Base-by-base conservation (phyloP, 2,888 invertebrate species). In the Napeogenes inachia region DNA sequence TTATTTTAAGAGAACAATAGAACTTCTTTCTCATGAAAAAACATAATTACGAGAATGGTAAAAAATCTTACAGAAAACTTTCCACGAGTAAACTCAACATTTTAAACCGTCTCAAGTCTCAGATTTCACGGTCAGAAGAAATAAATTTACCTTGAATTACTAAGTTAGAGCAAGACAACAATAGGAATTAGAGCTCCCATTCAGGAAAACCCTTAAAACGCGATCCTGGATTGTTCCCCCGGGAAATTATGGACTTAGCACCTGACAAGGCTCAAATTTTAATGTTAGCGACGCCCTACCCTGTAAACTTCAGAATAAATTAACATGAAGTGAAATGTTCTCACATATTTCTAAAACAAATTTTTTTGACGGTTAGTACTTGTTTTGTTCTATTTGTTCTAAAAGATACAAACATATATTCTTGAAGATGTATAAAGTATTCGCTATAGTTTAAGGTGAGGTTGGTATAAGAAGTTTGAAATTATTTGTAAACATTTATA, bases 181-280 rank as follows among this genome's bases (percentile, higher is more conserved):
- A 75, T 75, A 75, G 79, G 84, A 88, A 88, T 89, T 89, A 86
- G 84, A 82, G 78, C 76, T 82, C 73, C 78, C 78, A 83, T 86
- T 86, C 84, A 83, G 81, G 80, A 79, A 84, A 82, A 85, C 87
- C 89, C 87, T 89, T 88, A 87, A 89, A 89, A 87, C 80, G 81
- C 80, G 77, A 84, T 87, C 78, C 84, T 73, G 80, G 77, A 89
- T 89, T 81, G 87, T 82, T 79, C 89, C 84, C 88, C 45, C 46
- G 90, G 89, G 90, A 90, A 90, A 90, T 90, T 89, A 90, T 87
- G 88, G 87, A 87, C 89, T 90, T 89, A 88, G 78, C 89, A 89
- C 89, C 90, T 89, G 89, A 87, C 88, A 81, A 82, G 84, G 84
- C 82, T 86, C 87, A 89, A 89, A 90, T 87, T 90, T 89, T 90